These are phyloP conservation scores for Holacanthella duospinosa DNA, from an alignment of 2,888 invertebrate genomes.

Conservation along the genomic window DNA sequence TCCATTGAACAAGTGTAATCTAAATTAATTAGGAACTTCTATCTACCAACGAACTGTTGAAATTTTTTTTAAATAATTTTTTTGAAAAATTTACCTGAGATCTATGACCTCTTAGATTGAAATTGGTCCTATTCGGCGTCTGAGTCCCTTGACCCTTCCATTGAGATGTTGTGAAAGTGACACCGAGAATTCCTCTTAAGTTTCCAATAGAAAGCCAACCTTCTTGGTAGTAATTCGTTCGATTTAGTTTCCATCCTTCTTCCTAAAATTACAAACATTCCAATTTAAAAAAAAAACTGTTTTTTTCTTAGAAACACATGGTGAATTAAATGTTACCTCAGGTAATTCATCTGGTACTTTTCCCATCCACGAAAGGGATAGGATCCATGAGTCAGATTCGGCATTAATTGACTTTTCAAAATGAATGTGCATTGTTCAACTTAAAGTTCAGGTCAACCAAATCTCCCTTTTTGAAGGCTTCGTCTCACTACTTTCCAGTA, in stretches of 20 bases:
- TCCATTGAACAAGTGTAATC: slow-evolving; percentile 95
- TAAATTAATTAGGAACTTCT: slow-evolving; percentile 41
- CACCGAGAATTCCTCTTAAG: slow-evolving; percentile 85
- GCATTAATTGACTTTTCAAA: slow-evolving; percentile 88
- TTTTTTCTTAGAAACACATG: slow-evolving; percentile 7
- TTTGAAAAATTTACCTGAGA: slow-evolving; percentile 81
- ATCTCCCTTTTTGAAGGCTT: too few relatives aligned
- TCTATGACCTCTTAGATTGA: slow-evolving; percentile 91
- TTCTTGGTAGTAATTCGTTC: slow-evolving; percentile 91
- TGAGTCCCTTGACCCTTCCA: slow-evolving; percentile 74
- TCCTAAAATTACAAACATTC: slow-evolving; percentile 51
- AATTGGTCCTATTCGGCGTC: slow-evolving; percentile 70
- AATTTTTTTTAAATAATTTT: background rate
- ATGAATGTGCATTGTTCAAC: slow-evolving; percentile 98
- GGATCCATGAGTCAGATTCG: slow-evolving; percentile 87
- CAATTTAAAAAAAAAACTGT: background rate
- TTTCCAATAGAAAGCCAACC: slow-evolving; percentile 96
- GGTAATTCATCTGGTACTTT: slow-evolving; percentile 92
- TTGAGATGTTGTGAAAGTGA: slow-evolving; percentile 90
- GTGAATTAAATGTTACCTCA: slow-evolving; percentile 55
- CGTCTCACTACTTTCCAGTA: too few relatives aligned
- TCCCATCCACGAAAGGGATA: slow-evolving; percentile 96
- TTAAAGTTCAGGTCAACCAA: too few relatives aligned
- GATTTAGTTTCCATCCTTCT: slow-evolving; percentile 89
- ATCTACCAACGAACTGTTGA: background rate